Conservation (phyloP, 2,888 invertebrate genomes). For the Horisme vitalbata region DNA sequence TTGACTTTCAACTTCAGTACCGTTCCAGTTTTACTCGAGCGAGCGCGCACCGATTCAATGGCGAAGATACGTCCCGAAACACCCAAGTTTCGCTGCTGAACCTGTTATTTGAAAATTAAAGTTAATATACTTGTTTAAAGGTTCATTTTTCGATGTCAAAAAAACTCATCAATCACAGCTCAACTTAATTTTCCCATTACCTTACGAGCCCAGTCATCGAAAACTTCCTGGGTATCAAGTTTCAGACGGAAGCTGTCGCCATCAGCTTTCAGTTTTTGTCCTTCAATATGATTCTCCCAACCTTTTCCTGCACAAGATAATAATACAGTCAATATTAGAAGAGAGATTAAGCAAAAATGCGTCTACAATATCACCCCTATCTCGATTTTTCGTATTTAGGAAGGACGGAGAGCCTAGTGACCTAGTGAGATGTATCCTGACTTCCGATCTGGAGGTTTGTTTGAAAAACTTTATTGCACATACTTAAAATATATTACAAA, state of each 20-base stretch:
- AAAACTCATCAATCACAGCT: no score
- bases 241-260: constrained; percentile 98
- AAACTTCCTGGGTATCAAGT: constrained; percentile 97
- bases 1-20: constrained; percentile 96
- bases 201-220: constrained; percentile 98
- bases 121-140: constrained; percentile 1
- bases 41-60: constrained; percentile 91
- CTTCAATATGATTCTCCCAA: constrained; percentile 99
- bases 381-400: no score
- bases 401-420: no score
- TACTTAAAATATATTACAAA: no score
- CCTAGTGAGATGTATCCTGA: no score
- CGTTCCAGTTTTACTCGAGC: constrained; percentile 90
- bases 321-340: neutral
- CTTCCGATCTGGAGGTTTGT: no score
- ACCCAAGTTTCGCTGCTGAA: constrained; percentile 96
- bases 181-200: no score
- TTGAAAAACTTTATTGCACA: no score
- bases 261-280: constrained; percentile 97
- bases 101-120: constrained; percentile 53
- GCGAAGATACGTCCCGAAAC: constrained; percentile 97
- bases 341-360: no score
- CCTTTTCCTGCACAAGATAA: constrained; percentile 87
- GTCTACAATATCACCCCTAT: no score
- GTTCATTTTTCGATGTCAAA: neutral